These are phyloP conservation scores for Ganaspis brasiliensis DNA, from an alignment of 2,888 invertebrate species.

Conservation along the genomic window DNA sequence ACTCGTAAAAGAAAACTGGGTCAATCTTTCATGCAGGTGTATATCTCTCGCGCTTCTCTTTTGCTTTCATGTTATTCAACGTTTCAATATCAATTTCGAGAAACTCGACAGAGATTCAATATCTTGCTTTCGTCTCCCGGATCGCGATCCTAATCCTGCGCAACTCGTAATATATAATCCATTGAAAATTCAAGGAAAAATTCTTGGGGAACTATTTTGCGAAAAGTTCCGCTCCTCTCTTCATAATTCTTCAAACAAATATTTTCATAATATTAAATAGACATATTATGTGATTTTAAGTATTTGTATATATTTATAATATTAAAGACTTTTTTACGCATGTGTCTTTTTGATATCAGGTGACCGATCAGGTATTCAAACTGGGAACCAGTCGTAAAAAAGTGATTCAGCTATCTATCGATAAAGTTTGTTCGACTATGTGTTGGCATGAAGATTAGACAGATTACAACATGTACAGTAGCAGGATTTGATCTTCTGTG, in stretches of 20 bases:
- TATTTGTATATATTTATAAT: neutral
- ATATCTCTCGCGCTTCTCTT: constrained; percentile 50
- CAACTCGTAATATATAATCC: constrained; percentile 34
- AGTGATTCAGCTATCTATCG: constrained; percentile 34
- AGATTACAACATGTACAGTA: constrained; percentile 40
- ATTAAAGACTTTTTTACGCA: neutral
- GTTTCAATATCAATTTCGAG: constrained; percentile 50
- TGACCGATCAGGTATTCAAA: constrained; percentile 23
- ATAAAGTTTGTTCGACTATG: constrained; percentile 33
- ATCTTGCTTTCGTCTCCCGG: constrained; percentile 36
- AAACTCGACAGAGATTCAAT: constrained; percentile 44
- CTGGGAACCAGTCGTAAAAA: constrained; percentile 40
- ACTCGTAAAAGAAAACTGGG: constrained; percentile 56
- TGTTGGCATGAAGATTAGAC: constrained; percentile 42
- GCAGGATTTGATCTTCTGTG: constrained; percentile 34
- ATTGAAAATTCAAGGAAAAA: constrained; percentile 26
- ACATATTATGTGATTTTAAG: neutral
- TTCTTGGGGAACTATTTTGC: constrained; percentile 19
- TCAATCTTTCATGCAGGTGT: constrained; percentile 63
- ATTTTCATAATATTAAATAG: neutral
- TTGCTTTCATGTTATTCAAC: constrained; percentile 45
- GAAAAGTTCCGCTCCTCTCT: neutral
- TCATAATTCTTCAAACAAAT: neutral
- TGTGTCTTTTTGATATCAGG: constrained; percentile 27
- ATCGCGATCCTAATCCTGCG: constrained; percentile 48